A percentile compares a stretch with the other conserved stretches of the same genome.
phyloP scores from a whole-genome alignment of 1,140 invertebrate genomes.

The Meteorus sp. region DNA sequence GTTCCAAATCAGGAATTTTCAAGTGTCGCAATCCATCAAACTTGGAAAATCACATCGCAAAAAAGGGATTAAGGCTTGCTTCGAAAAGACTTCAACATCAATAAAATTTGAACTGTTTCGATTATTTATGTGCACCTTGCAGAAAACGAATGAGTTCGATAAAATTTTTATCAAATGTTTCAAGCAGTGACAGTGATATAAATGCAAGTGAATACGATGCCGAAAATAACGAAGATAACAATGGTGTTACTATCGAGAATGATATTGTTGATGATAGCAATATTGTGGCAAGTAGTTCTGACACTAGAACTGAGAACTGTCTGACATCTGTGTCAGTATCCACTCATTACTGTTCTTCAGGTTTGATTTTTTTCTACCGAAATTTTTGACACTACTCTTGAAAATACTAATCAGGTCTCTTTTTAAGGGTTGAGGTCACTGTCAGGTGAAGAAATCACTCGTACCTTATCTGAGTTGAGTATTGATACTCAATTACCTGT shows the following conservation, averaged over 20 bases:
- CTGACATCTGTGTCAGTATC: conserved; percentile 3
- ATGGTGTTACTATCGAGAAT: background rate
- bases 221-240: background rate
- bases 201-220: background rate
- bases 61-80: conserved; percentile 7
- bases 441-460: conserved; percentile 13
- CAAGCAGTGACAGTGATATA: conserved; percentile 9
- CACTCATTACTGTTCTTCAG: conserved; percentile 10
- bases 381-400: conserved; percentile 1
- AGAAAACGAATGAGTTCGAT: conserved; percentile 10
- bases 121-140: conserved; percentile 12
- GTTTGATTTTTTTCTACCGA: conserved; percentile 7
- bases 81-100: background rate
- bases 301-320: background rate
- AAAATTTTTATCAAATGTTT: conserved; percentile 1
- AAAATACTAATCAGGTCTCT: conserved; percentile 2
- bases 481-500: conserved; percentile 18
- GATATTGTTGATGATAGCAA: conserved; percentile 11
- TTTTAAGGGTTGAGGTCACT: conserved; percentile 15
- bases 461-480: conserved; percentile 15
- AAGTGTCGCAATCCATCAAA: background rate
- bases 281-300: background rate
- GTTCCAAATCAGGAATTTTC: background rate
- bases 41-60: conserved; percentile 5
- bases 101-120: conserved; percentile 2